A percentile compares a stretch with the other conserved stretches of the same genome.
Conservation (phyloP, 2,888 invertebrate genomes). For the Tethea ocularis region DNA sequence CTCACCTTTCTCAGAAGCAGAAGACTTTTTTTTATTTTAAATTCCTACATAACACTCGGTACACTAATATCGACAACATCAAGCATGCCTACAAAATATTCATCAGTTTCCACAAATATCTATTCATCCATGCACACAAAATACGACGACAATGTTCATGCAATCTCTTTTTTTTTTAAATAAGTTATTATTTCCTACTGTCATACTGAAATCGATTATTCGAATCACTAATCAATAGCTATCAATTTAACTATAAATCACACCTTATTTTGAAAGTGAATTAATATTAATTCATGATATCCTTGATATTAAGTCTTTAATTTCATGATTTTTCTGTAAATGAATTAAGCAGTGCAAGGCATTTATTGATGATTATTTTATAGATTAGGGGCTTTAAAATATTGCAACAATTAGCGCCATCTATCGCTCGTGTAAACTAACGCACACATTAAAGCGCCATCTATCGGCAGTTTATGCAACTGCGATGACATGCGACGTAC, state of each 20-base stretch:
- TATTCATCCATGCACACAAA: conserved; percentile 17
- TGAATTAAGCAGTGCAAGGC: conserved; percentile 43
- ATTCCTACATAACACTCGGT: background rate
- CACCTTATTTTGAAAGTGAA: conserved; percentile 15
- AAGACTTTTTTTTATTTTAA: background rate
- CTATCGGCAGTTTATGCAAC: conserved; percentile 55
- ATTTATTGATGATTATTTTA: conserved; percentile 11
- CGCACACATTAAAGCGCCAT: conserved; percentile 73
- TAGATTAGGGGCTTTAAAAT: background rate
- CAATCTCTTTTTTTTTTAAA: background rate
- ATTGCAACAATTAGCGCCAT: conserved; percentile 57
- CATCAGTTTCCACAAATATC: conserved; percentile 6
- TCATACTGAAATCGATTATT: background rate
- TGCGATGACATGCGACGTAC: conserved; percentile 75
- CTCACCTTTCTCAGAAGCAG: background rate
- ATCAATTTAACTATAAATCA: background rate
- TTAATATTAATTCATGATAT: conserved; percentile 27
- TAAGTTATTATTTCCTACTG: background rate
- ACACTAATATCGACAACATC: conserved; percentile 11
- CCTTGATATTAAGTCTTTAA: conserved; percentile 16
- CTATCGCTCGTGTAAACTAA: conserved; percentile 57
- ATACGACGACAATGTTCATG: conserved; percentile 9
- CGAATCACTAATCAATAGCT: background rate
- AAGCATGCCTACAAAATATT: conserved; percentile 16
- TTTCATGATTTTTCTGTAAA: conserved; percentile 14